These are phyloP conservation scores for Turdus rufiventris DNA, from an alignment of 2,113 vertebrate species.

Conservation along the genomic window DNA sequence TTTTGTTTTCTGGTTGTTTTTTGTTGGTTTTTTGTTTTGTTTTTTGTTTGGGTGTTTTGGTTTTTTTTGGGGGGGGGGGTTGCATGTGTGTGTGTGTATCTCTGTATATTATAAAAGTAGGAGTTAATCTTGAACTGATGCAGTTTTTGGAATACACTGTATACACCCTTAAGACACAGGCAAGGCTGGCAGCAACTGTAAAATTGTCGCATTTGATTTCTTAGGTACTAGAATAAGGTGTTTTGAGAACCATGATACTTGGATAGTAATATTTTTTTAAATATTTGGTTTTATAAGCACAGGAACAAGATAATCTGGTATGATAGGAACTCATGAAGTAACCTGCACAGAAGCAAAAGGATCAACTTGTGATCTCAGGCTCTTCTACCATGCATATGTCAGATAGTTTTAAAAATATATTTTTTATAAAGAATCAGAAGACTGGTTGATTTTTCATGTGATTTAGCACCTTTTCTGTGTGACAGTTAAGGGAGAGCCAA, in stretches of 20 bases:
- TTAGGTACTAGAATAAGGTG: not conserved
- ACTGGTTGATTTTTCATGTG: not conserved
- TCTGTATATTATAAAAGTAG: not conserved
- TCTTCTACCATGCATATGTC: not conserved
- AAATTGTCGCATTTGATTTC: not conserved
- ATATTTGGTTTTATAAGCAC: conserved; percentile 48
- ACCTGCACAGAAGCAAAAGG: conserved; percentile 14
- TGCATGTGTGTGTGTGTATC: not conserved
- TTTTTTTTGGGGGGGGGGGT: no score
- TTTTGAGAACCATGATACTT: conserved; percentile 20
- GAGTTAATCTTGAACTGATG: not conserved
- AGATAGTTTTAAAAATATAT: not conserved
- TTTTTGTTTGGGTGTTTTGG: not conserved
- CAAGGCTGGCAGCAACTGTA: not conserved
- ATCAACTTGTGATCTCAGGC: not conserved
- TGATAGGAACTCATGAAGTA: not conserved
- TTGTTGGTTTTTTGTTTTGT: not conserved
- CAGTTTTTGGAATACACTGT: not conserved
- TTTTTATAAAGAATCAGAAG: not conserved
- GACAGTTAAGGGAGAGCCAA: not conserved
- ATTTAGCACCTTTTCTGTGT: not conserved
- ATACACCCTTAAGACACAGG: not conserved
- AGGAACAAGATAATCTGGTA: not conserved
- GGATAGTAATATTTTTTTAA: conserved; percentile 12
- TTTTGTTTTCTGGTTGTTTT: not conserved